Conservation (phyloP, 2,113 vertebrate species). For the Pelodiscus sinensis region DNA sequence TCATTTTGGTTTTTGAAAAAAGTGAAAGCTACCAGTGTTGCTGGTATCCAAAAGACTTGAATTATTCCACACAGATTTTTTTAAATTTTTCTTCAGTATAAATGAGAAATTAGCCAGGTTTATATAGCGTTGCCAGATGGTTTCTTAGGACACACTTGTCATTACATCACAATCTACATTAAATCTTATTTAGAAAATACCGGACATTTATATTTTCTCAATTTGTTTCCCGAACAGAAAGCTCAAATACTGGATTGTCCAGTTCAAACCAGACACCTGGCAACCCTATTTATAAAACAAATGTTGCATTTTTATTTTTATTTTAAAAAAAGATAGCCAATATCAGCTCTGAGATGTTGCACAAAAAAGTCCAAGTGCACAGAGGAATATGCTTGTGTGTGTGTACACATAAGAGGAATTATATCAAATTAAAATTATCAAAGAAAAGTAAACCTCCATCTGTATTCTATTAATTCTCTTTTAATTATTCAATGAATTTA, state of each 20-base stretch:
- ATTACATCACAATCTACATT: no score
- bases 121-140: no score
- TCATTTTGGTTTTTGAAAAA: conserved; percentile 10
- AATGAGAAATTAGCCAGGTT: not conserved
- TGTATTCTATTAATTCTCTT: not conserved
- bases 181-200: no score
- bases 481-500: not conserved
- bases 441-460: not conserved
- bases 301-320: not conserved
- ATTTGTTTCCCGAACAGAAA: no score
- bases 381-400: not conserved
- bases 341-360: not conserved
- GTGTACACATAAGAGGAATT: not conserved
- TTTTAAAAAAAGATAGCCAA: not conserved
- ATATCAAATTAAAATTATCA: not conserved
- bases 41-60: not conserved
- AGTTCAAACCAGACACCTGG: no score
- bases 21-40: not conserved
- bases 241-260: no score
- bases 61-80: fast-evolving
- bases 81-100: not conserved
- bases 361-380: not conserved
- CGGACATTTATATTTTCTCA: no score
- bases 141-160: no score
- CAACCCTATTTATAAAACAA: not conserved